phyloP scores from a whole-genome alignment of 2,797 vertebrate species.

The Spinus pinus region DNA sequence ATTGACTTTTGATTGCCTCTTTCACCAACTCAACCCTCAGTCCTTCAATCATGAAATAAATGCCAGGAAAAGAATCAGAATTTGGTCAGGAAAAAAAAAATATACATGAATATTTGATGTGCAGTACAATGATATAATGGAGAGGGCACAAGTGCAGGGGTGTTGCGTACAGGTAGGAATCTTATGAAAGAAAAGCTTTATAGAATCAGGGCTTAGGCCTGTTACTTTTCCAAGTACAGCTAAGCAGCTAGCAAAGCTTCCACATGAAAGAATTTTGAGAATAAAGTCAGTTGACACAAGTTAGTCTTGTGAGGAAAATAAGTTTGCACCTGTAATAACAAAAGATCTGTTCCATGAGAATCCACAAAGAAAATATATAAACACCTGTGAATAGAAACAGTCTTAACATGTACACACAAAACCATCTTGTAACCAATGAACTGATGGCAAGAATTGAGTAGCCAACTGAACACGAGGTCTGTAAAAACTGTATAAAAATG shows the following conservation, averaged over 20 bases:
- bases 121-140: not conserved
- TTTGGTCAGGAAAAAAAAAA: not conserved
- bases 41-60: not conserved
- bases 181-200: not conserved
- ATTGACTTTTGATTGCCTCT: not conserved
- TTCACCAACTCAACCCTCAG: not conserved
- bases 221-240: not conserved
- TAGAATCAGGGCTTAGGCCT: not conserved
- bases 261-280: not conserved
- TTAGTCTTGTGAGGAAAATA: not conserved
- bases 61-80: not conserved
- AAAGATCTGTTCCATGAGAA: not conserved
- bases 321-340: not conserved
- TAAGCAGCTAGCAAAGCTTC: not conserved
- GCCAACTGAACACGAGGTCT: fast-evolving
- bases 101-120: not conserved
- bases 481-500: not conserved
- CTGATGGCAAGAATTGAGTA: not conserved
- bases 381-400: too few species aligned
- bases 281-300: not conserved
- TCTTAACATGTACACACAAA: not conserved
- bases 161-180: not conserved
- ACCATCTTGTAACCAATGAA: not conserved
- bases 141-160: not conserved
- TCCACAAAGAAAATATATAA: not conserved